These are phyloP conservation scores for Meiosimyza platycephala DNA, from an alignment of 2,888 invertebrate genomes.

Conservation along the genomic window DNA sequence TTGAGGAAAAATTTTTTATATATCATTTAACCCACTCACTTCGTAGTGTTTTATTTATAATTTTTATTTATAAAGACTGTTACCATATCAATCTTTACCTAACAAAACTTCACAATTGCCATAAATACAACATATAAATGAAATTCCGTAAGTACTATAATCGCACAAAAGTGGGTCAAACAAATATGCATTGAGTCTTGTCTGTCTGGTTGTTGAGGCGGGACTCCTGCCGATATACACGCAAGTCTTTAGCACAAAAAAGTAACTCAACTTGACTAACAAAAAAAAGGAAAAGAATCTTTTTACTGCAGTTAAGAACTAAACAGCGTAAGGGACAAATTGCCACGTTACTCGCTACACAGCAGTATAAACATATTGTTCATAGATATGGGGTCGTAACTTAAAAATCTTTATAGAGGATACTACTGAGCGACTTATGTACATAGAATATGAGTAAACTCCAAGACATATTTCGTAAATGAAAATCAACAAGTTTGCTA, in stretches of 20 bases:
- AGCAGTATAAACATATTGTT: neutral
- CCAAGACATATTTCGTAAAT: neutral
- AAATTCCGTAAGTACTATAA: neutral
- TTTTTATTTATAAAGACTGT: neutral
- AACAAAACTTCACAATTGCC: no score
- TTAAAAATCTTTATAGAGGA: neutral
- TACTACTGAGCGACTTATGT: constrained; percentile 1
- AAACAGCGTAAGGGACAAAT: no score
- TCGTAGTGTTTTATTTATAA: neutral
- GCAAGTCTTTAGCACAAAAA: neutral
- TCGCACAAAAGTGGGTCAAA: constrained; percentile 40
- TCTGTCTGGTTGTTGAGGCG: neutral
- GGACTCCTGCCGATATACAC: neutral
- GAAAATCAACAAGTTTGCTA: constrained; percentile 27
- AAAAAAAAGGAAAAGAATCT: no score
- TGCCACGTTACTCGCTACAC: neutral
- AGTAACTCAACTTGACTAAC: neutral
- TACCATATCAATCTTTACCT: neutral
- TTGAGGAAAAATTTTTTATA: no score
- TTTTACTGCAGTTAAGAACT: no score
- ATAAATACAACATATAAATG: no score
- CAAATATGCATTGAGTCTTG: constrained; percentile 33
- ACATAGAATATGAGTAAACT: neutral
- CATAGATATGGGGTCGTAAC: neutral
- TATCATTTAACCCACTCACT: no score